Conservation (phyloP, 2,888 invertebrate genomes). For the Machimus atricapillus region DNA sequence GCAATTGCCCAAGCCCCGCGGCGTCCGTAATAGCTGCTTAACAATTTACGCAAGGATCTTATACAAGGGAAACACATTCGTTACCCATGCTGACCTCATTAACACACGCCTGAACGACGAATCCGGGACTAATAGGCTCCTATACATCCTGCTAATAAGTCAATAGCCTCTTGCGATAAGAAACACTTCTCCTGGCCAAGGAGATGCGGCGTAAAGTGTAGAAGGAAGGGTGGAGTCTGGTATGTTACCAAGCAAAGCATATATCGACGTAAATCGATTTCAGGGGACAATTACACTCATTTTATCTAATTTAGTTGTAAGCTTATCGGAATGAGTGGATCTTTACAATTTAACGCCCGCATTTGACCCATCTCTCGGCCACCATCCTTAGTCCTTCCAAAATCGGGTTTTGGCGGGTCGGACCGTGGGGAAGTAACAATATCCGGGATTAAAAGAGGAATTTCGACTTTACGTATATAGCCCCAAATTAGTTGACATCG, state of each 20-base stretch:
- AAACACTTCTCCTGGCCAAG: not conserved
- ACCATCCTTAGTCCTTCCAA: not conserved
- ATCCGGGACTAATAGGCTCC: not conserved
- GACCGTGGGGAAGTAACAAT: not conserved
- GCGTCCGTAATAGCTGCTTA: not conserved
- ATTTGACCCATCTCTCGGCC: slow-evolving; percentile 13
- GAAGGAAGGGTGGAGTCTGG: not conserved
- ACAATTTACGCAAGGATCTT: not conserved
- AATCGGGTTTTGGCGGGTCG: not conserved
- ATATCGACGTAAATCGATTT: slow-evolving; percentile 18
- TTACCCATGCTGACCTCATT: not conserved
- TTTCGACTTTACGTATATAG: slow-evolving; percentile 29
- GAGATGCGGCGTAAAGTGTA: not conserved
- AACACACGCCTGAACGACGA: not conserved
- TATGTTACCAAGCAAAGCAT: not conserved
- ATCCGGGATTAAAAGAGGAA: slow-evolving; percentile 24
- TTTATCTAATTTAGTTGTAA: slow-evolving; percentile 13
- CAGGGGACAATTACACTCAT: slow-evolving; percentile 18
- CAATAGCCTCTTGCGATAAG: not conserved
- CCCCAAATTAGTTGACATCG: slow-evolving; percentile 25
- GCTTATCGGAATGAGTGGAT: not conserved
- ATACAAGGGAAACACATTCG: not conserved
- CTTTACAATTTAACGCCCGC: slow-evolving; percentile 8
- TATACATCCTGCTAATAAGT: not conserved
- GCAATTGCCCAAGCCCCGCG: not conserved